A percentile compares a stretch with the other conserved stretches of the same genome.
phyloP scores from a whole-genome alignment of 2,888 invertebrate genomes.

The Sarcophaga carnaria region DNA sequence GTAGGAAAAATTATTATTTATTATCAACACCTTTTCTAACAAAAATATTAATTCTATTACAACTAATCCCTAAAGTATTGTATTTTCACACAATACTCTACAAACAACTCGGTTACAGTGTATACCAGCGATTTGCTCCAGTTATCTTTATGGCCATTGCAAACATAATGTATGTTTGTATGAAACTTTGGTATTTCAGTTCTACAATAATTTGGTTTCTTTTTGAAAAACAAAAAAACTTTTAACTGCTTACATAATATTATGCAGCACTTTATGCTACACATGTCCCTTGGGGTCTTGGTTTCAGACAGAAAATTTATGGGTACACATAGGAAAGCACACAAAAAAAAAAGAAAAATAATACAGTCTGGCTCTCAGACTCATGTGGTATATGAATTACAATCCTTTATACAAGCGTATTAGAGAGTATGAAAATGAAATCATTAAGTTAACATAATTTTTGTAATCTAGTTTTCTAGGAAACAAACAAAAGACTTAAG shows the following conservation, averaged over 20 bases:
- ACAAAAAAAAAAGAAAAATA: constrained; percentile 19
- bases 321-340: background rate
- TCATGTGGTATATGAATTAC: background rate
- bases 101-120: background rate
- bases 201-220: constrained; percentile 13
- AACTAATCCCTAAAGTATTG: constrained; percentile 39
- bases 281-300: constrained; percentile 54
- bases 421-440: constrained; percentile 42
- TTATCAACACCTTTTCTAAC: too few relatives aligned
- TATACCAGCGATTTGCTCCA: background rate
- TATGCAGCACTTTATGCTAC: constrained; percentile 48
- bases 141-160: constrained; percentile 20
- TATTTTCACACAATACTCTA: constrained; percentile 24
- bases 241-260: constrained; percentile 41
- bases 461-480: background rate
- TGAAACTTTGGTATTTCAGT: constrained; percentile 2
- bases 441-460: constrained; percentile 49
- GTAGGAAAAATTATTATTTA: too few relatives aligned
- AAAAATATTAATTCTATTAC: background rate
- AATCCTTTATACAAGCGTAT: background rate
- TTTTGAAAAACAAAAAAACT: background rate
- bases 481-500: constrained; percentile 57
- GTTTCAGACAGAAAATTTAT: constrained; percentile 34
- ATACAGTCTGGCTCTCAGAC: background rate
- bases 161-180: background rate